Evolutionary conservation across 2,113 vertebrate species (phyloP), one percentile per base, ranked within the genome.

Genomic region (Coreoperca whiteheadi): DNA sequence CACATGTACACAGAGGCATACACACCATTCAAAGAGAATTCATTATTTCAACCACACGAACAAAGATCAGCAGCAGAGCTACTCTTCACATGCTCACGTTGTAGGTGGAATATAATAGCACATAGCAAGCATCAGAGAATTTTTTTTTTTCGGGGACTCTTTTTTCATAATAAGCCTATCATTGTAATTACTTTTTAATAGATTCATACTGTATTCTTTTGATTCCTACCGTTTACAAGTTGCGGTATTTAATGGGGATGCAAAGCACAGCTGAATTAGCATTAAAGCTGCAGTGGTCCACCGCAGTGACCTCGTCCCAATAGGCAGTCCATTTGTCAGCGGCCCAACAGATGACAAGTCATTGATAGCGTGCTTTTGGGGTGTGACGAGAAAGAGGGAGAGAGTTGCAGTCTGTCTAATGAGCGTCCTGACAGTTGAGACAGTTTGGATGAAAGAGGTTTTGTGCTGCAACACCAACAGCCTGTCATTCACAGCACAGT

Each of bases 31-130:
- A 91, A 77, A 90, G 68, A 57, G 75, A 92, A 91, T 92, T 76
- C 93, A 91, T 89, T 64, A 88, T 87, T 63, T 81, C 64, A 78
- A 65, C 10, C 77, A 65, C 88, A 80, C 63, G 28, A 85, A 86
- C 78, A 88, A 86, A 93, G 88, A 84, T 81, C 48, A 10, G 43
- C n/a, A 34, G 61, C 82, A 57, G 73, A 70, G 46, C 64, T 25
- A 16, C 67, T 56, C 43, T 43, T 83, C 64, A 46, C 53, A 39
- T 60, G n/a, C 67, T 18, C 41, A 30, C 66, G 56, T 18, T 56
- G 48, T 8, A 76, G 53, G 64, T 68, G 54, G 71, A 67, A 25
- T 41, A 25, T 54, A 37, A 20, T 18, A 41, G 30, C 15, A 63
- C 4, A 28, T 18, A 6, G 25, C 53, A 32, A 39, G 37, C 34